Percentiles rank a stretch among this genome's conserved stretches.
phyloP scores from a whole-genome alignment of 2,888 invertebrate species.

The Bellardia pandia region DNA sequence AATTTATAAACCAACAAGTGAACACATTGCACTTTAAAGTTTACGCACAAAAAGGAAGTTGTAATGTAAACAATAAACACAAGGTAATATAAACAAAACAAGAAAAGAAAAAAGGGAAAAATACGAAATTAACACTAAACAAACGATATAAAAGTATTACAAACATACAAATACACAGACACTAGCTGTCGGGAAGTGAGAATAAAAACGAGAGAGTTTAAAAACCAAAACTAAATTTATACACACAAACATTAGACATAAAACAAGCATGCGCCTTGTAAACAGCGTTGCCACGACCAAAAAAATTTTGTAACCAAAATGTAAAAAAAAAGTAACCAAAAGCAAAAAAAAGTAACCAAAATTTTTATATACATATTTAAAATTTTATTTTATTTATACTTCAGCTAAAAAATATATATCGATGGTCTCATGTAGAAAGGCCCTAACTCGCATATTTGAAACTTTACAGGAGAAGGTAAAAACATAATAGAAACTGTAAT shows the following conservation, averaged over 20 bases:
- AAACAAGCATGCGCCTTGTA: slow-evolving; percentile 42
- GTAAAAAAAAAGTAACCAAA: too few relatives aligned
- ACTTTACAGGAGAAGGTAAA: too few relatives aligned
- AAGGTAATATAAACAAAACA: slow-evolving; percentile 63
- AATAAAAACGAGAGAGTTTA: slow-evolving; percentile 23
- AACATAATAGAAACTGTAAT: too few relatives aligned
- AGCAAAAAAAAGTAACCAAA: too few relatives aligned
- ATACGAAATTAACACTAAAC: slow-evolving; percentile 44
- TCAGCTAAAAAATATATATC: too few relatives aligned
- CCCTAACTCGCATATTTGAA: too few relatives aligned
- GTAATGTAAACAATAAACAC: slow-evolving; percentile 71
- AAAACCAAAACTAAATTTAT: background rate
- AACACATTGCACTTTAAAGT: slow-evolving; percentile 66
- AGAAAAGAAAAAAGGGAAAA: slow-evolving; percentile 17
- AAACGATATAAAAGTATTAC: slow-evolving; percentile 30
- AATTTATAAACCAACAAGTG: slow-evolving; percentile 68
- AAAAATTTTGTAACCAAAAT: too few relatives aligned
- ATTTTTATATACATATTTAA: too few relatives aligned
- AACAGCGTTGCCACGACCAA: too few relatives aligned
- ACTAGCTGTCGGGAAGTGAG: background rate
- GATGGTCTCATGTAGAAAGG: too few relatives aligned
- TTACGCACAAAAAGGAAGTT: slow-evolving; percentile 71
- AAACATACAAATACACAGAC: background rate
- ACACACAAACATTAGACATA: background rate
- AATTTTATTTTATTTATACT: too few relatives aligned